Conservation (phyloP, 2,888 invertebrate species). For the Drosophila sordidula region DNA sequence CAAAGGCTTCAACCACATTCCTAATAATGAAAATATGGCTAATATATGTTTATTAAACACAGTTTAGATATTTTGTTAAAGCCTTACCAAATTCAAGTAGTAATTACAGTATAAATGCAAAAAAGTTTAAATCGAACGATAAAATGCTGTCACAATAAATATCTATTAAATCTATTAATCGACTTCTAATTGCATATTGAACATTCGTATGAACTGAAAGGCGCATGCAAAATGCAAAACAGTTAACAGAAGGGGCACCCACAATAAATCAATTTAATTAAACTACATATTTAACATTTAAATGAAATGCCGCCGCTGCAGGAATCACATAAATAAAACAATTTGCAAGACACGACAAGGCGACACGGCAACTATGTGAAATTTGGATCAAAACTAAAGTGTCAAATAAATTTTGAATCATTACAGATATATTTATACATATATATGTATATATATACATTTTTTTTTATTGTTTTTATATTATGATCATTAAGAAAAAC, state of each 20-base stretch:
- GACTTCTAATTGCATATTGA: conserved; percentile 59
- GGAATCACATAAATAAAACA: conserved; percentile 56
- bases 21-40: too few species aligned
- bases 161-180: conserved; percentile 34
- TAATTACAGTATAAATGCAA: too few species aligned
- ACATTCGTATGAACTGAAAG: conserved; percentile 28
- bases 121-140: background rate
- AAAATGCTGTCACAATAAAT: conserved; percentile 13
- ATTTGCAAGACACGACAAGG: conserved; percentile 59
- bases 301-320: conserved; percentile 49
- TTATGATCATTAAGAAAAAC: conserved; percentile 47
- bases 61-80: too few species aligned
- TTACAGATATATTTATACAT: conserved; percentile 7
- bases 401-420: conserved; percentile 61
- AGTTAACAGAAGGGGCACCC: conserved; percentile 51
- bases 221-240: conserved; percentile 38
- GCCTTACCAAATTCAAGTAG: too few species aligned
- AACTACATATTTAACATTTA: conserved; percentile 66
- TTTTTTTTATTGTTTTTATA: conserved; percentile 1
- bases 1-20: too few species aligned
- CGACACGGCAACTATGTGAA: conserved; percentile 25
- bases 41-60: too few species aligned
- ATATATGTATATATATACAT: background rate
- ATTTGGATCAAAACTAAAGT: conserved; percentile 46
- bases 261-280: conserved; percentile 73